Base-by-base conservation (phyloP, 2,113 vertebrate species). In the Baryphthengus martii region DNA sequence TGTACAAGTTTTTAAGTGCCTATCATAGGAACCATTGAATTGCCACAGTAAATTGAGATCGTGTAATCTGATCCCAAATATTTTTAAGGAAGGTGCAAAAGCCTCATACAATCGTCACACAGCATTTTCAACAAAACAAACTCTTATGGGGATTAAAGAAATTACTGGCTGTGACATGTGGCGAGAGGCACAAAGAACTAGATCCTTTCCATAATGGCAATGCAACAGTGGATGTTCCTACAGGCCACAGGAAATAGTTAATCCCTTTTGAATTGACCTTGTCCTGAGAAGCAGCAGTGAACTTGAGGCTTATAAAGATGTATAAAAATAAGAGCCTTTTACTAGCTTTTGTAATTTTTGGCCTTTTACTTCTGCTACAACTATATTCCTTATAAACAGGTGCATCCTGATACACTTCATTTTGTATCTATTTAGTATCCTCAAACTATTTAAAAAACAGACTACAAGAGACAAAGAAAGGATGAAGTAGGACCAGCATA, bases 401-500 rank as follows among this genome's bases (percentile, higher is more conserved):
- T 70, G 40, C 24, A 49, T 35, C n/a, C 73, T 11, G 12, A 74
- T 53, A 70, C 18, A n/a, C 50, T 58, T 66, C 0, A 25, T 81
- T 91, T 84, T 74, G 44, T 56, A 77, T 31, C 21, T 25, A 58
- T 58, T 88, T 62, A 74, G 11, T 37, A 78, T 13, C n/a, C 35
- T 80, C 55, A 40, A 89, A 74, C 13, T 49, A 29, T 42, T 90
- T 63, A 39, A 62, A 71, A 71, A 91, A 37, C 13, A 77, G 50
- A 49, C 45, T 56, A 44, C 18, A 49, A 66, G 25, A 74, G 77
- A 87, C 53, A 89, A 87, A 72, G 72, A 83, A 83, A 74, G 4
- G 21, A 77, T n/a, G 29, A 89, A 56, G 15, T 26, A 86, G 39
- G 72, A 12, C 7, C 0, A 0, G 2, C n/a, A 31, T 5, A 90